Percentiles rank a stretch among this genome's conserved stretches.
Conservation (phyloP, 2,797 vertebrate genomes). For the Sebastes oblongus region DNA sequence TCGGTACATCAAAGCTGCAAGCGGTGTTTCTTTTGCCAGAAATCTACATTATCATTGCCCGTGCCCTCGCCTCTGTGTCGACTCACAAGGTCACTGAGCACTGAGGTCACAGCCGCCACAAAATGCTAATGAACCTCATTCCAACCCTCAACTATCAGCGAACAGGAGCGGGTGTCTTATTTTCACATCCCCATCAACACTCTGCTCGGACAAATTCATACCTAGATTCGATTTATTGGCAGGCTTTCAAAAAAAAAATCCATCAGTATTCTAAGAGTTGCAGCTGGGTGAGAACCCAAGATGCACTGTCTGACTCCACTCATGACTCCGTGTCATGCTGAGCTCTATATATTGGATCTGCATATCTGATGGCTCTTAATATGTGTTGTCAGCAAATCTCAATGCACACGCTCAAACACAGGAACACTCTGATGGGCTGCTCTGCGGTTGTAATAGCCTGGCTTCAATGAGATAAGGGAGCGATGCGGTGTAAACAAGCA, state of each 20-base stretch:
- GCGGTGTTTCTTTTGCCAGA: slow-evolving; percentile 56
- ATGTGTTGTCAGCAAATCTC: slow-evolving; percentile 49
- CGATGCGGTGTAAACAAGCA: slow-evolving; percentile 14
- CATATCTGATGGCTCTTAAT: slow-evolving; percentile 39
- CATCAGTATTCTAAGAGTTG: slow-evolving; percentile 35
- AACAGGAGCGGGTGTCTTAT: slow-evolving; percentile 8
- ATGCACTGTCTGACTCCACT: slow-evolving; percentile 4
- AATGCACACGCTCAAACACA: not conserved
- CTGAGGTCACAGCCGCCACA: slow-evolving; percentile 43
- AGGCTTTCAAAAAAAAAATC: slow-evolving; percentile 47
- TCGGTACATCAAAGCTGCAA: slow-evolving; percentile 72
- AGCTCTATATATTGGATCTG: slow-evolving; percentile 27
- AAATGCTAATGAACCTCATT: slow-evolving; percentile 50
- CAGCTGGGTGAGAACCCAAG: not conserved
- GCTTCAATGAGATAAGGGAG: slow-evolving; percentile 15
- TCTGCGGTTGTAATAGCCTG: slow-evolving; percentile 13
- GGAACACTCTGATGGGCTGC: not conserved
- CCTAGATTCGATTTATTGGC: slow-evolving; percentile 57
- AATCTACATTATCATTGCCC: slow-evolving; percentile 56
- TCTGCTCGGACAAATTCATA: slow-evolving; percentile 21
- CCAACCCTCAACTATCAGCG: slow-evolving; percentile 3
- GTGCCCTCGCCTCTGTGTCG: slow-evolving; percentile 26
- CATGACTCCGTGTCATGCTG: slow-evolving; percentile 1
- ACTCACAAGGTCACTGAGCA: slow-evolving; percentile 59
- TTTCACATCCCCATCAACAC: slow-evolving; percentile 39